Conservation (phyloP, 2,888 invertebrate genomes). For the Seira musarum region DNA sequence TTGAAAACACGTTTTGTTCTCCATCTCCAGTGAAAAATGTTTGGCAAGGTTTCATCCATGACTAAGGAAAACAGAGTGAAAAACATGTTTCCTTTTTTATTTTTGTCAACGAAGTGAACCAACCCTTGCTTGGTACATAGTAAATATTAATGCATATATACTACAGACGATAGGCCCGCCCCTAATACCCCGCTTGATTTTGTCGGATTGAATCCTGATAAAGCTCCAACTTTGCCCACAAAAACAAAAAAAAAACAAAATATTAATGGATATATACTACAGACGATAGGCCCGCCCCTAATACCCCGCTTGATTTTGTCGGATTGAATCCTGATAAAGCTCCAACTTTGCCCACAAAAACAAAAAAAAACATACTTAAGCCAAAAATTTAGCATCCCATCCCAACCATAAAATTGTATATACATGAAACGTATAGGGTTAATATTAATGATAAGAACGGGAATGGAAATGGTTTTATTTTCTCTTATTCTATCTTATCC, state of each 20-base stretch:
- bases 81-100: conserved; percentile 11
- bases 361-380: conserved; percentile 16
- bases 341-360: conserved; percentile 17
- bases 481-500: background rate
- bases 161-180: too few relatives aligned
- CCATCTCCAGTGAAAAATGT: background rate
- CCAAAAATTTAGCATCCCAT: conserved; percentile 19
- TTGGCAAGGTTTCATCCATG: conserved; percentile 8
- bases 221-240: conserved; percentile 17
- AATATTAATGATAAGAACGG: background rate
- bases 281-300: background rate
- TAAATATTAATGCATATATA: too few relatives aligned
- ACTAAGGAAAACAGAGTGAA: conserved; percentile 1
- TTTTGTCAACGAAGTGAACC: too few relatives aligned
- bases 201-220: background rate
- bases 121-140: too few relatives aligned
- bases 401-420: conserved; percentile 13
- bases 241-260: conserved; percentile 10
- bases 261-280: too few relatives aligned
- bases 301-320: background rate
- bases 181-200: background rate
- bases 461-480: conserved; percentile 8
- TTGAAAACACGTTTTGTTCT: conserved; percentile 13
- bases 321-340: background rate
- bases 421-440: background rate